Conservation (phyloP, 2,797 vertebrate species). For the Scomberomorus guttatus region DNA sequence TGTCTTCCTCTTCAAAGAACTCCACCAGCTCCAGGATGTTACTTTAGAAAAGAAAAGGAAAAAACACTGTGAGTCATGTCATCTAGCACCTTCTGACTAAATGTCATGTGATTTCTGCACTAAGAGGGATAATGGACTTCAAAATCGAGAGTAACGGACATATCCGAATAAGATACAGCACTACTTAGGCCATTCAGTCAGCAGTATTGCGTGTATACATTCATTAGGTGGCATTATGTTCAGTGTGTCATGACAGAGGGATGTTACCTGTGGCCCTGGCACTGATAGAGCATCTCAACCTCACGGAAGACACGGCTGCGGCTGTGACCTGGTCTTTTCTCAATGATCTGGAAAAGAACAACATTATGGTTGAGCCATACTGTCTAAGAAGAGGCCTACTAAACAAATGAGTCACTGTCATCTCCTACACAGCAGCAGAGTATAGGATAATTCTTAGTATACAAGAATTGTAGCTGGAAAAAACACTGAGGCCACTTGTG, state of each 20-base stretch:
- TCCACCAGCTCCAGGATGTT: slow-evolving; percentile 98
- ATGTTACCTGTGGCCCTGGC: slow-evolving; percentile 96
- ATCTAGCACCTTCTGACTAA: neutral
- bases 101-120: neutral
- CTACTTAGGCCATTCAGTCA: neutral
- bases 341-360: slow-evolving; percentile 91
- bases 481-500: neutral
- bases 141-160: too few relatives aligned
- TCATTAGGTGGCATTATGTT: slow-evolving; percentile 18
- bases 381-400: neutral
- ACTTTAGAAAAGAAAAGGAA: slow-evolving; percentile 75
- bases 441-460: neutral
- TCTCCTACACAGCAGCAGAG: neutral
- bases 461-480: neutral
- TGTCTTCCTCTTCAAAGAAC: slow-evolving; percentile 98
- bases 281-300: slow-evolving; percentile 99
- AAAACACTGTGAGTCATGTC: neutral
- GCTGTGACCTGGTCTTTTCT: slow-evolving; percentile 96
- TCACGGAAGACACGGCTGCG: slow-evolving; percentile 96
- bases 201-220: neutral
- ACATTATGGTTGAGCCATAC: slow-evolving; percentile 1
- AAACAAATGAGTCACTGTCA: neutral
- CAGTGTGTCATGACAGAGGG: neutral
- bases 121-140: too few relatives aligned
- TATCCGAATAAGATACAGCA: neutral